Percentiles rank a stretch among this genome's conserved stretches.
These are phyloP conservation scores for Muraenolepis orangiensis DNA, from an alignment of 2,797 vertebrate genomes.

Conservation along the genomic window DNA sequence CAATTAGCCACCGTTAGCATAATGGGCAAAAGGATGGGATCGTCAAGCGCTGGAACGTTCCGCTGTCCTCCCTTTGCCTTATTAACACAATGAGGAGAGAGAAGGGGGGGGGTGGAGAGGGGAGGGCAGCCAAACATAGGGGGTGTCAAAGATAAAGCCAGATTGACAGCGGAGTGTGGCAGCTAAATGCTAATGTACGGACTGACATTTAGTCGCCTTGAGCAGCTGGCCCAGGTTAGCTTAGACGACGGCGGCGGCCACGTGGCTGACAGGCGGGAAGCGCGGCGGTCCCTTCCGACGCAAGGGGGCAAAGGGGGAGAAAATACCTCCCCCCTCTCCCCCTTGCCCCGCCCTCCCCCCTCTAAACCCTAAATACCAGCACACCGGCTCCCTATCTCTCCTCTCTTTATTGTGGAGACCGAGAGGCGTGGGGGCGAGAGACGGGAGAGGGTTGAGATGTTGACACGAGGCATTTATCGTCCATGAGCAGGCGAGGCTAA, in stretches of 20 bases:
- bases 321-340: not conserved
- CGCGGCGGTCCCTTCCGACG: not conserved
- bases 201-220: slow-evolving; percentile 72
- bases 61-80: slow-evolving; percentile 65
- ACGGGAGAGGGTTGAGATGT: slow-evolving; percentile 38
- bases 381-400: slow-evolving; percentile 9
- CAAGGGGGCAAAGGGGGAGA: slow-evolving; percentile 16
- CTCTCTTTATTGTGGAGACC: slow-evolving; percentile 36
- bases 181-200: slow-evolving; percentile 78
- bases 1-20: slow-evolving; percentile 72
- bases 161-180: slow-evolving; percentile 70
- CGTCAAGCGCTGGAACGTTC: slow-evolving; percentile 72
- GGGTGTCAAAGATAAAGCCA: slow-evolving; percentile 73
- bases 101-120: slow-evolving; percentile 20
- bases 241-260: slow-evolving; percentile 52
- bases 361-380: slow-evolving; percentile 47
- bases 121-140: slow-evolving; percentile 57
- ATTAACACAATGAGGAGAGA: slow-evolving; percentile 63
- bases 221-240: slow-evolving; percentile 56
- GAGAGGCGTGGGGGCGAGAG: slow-evolving; percentile 28
- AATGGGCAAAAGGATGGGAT: slow-evolving; percentile 70
- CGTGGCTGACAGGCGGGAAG: slow-evolving; percentile 49
- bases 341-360: too few species aligned
- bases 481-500: slow-evolving; percentile 50
- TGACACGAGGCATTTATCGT: slow-evolving; percentile 57